A percentile compares a stretch with the other conserved stretches of the same genome.
These are phyloP conservation scores for Eucriotettix oculatus DNA, from an alignment of 2,888 invertebrate genomes.

Conservation along the genomic window DNA sequence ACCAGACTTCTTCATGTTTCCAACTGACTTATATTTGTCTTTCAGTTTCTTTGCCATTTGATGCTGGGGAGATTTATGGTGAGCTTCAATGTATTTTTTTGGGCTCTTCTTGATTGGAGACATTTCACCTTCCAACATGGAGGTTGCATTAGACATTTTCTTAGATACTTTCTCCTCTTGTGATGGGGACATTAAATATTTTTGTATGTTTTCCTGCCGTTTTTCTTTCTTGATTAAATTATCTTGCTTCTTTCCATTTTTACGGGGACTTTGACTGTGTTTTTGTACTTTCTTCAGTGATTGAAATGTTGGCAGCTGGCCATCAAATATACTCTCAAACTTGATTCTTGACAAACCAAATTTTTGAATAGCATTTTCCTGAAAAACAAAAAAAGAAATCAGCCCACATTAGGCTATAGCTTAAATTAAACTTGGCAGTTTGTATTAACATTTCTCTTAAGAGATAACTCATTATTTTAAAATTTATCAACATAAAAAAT, in stretches of 20 bases:
- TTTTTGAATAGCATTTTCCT: background rate
- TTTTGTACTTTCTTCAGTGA: slow-evolving; percentile 6
- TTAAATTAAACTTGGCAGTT: too few species aligned
- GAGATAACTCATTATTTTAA: too few species aligned
- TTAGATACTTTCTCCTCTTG: slow-evolving; percentile 2
- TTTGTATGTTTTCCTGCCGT: slow-evolving; percentile 9
- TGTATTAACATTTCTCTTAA: too few species aligned
- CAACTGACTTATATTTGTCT: slow-evolving; percentile 7
- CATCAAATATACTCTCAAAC: slow-evolving; percentile 69
- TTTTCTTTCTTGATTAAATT: slow-evolving; percentile 4
- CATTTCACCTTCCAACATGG: background rate
- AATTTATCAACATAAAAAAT: too few species aligned
- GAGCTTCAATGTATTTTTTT: slow-evolving; percentile 1
- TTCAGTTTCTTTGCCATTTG: slow-evolving; percentile 10
- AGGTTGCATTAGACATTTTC: background rate
- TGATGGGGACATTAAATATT: slow-evolving; percentile 7
- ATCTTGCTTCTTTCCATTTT: slow-evolving; percentile 1
- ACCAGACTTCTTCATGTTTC: background rate
- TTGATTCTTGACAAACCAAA: slow-evolving; percentile 25
- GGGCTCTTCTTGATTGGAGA: slow-evolving; percentile 4
- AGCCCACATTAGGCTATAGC: too few species aligned
- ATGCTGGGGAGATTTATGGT: slow-evolving; percentile 6
- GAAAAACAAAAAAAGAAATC: too few species aligned
- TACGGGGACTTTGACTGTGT: background rate
- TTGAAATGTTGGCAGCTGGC: slow-evolving; percentile 54